Base-by-base conservation (phyloP, 2,888 invertebrate species). In the Cryptophagus acutangulus region DNA sequence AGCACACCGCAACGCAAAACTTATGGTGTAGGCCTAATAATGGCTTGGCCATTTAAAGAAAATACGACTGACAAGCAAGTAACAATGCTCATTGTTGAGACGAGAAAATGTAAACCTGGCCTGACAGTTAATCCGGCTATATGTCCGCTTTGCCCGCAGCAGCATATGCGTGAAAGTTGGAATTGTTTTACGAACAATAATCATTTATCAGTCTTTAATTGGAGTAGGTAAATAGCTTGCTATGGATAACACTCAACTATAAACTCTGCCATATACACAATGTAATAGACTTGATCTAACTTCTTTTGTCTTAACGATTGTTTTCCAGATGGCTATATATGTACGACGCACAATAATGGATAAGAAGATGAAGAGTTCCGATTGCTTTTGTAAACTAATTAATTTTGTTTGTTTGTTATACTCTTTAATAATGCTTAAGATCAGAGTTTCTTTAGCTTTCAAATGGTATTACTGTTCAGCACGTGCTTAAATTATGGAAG, bases 191-290 rank as follows among this genome's bases (percentile, higher is more conserved):
- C 52, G 59, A 62, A 69, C 66, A 67, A 69, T 69, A 67, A 69
- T 63, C 67, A 64, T 69, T 61, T 54, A 67, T 69, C 67, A 67
- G 64, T 54, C 67, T 69, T 63, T 67, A 69, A 69, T 69, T 69
- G 69, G 67, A 68, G 64, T 66, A 64, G 61, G 65, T 65, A 67
- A 67, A 66, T 64, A 62, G 65, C 66, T 62, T 49, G 52, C 51
- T 59, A 61, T 54, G 63, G 62, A 57, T 55, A 59, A 52, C 58
- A 56, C 56, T 52, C 51, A 47, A 56, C 61, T 44, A 59, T 64
- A 64, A 31, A 64, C 55, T 61, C 62, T 59, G 52, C 66, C 65
- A 62, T 67, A 64, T 63, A 64, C 56, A 55, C 31, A 60, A 61
- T 60, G 58, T 66, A 65, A 67, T 65, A 54, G 65, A 61, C 63